These are phyloP conservation scores for Rhagonycha lutea DNA, from an alignment of 2,888 invertebrate genomes.

Conservation along the genomic window DNA sequence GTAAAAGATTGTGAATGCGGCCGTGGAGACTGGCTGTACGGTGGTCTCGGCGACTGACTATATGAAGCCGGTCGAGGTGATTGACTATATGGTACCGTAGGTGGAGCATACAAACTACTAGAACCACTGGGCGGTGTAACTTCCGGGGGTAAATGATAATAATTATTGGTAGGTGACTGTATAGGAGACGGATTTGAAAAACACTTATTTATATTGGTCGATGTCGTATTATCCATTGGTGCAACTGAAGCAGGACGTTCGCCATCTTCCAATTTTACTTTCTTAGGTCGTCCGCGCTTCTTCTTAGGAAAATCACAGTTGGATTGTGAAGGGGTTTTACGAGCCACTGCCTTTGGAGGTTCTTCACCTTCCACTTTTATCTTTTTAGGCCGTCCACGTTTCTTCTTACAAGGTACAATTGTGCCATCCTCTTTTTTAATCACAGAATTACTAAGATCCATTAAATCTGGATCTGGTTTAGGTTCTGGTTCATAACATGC, in stretches of 20 bases:
- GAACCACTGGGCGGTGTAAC: slow-evolving; percentile 52
- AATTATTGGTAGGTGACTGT: slow-evolving; percentile 56
- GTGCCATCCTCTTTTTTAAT: slow-evolving; percentile 65
- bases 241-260: slow-evolving; percentile 31
- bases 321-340: slow-evolving; percentile 55
- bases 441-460: slow-evolving; percentile 57
- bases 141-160: slow-evolving; percentile 54
- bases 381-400: slow-evolving; percentile 89
- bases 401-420: slow-evolving; percentile 79
- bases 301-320: slow-evolving; percentile 77
- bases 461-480: slow-evolving; percentile 55
- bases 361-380: slow-evolving; percentile 73
- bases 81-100: slow-evolving; percentile 41
- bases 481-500: slow-evolving; percentile 65
- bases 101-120: slow-evolving; percentile 50
- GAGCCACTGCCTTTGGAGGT: slow-evolving; percentile 59
- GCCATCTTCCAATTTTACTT: slow-evolving; percentile 61
- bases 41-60: slow-evolving; percentile 50
- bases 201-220: slow-evolving; percentile 56
- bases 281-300: slow-evolving; percentile 86
- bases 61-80: slow-evolving; percentile 41
- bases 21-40: slow-evolving; percentile 49
- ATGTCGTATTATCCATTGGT: slow-evolving; percentile 49
- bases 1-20: slow-evolving; percentile 62
- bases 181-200: slow-evolving; percentile 58